Evolutionary conservation across 1,140 invertebrate genomes (phyloP), one percentile per base, ranked within the genome.

Genomic region (Latrodectus geometricus): DNA sequence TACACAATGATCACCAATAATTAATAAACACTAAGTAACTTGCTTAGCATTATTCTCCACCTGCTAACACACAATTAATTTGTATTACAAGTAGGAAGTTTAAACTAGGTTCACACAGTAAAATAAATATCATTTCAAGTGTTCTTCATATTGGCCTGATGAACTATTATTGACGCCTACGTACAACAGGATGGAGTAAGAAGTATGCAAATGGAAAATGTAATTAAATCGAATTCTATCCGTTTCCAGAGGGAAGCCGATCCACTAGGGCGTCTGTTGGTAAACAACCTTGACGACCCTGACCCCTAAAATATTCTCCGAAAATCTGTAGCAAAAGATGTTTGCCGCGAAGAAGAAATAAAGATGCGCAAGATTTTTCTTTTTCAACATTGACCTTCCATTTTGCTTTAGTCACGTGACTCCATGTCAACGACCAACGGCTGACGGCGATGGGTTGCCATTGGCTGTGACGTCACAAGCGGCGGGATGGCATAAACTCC

Each of bases 231-330:
- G 52, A 56, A 61, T 56, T 35, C 21, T 66, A 12, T 69, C 35
- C 78, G n/a, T 69, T 73, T 73, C 66, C 17, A 49, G n/a, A 61
- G 80, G 70, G 69, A 54, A 78, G 49, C 56, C 66, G 11, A 73
- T 15, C 15, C 21, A 73, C 23, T 11, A 21, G 69, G 21, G 69
- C 54, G 80, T 82, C 49, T 82, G 80, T 82, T 82, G 15, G 80
- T 82, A 82, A 82, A 82, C 80, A 82, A 69, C 80, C 80, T 82
- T 82, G 80, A 50, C 80, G 80, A 21, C 80, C 80, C 14, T 82
- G 80, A 82, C 80, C 80, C 80, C 48, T 20, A 72, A 81, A 81
- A 61, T 61, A 61, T 61, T 61, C 54, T 61, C 54, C 17, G 54
- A 61, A 61, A 61, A 61, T 61, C 54, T 73, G 9, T 48, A 48